Evolutionary conservation across 2,888 invertebrate species (phyloP).

Genomic region (Watsonalla binaria): DNA sequence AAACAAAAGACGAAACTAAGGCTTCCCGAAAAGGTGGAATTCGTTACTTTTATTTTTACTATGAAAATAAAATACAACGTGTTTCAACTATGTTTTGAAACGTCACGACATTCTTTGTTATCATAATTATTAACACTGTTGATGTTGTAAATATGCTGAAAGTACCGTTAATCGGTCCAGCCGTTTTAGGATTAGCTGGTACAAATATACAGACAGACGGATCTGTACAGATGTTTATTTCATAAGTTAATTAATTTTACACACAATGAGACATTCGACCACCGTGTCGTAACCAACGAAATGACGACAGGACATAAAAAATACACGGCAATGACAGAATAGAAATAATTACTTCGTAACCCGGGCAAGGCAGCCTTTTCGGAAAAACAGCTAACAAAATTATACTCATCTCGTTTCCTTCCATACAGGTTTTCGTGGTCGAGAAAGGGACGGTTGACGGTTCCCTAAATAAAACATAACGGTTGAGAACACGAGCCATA

Average conservation of each 20-base stretch:
- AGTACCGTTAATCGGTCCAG: too few species aligned
- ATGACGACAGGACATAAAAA: slow-evolving; percentile 67
- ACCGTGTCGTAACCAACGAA: slow-evolving; percentile 37
- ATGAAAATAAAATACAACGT: too few species aligned
- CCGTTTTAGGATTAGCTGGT: background rate
- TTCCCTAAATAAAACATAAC: slow-evolving; percentile 77
- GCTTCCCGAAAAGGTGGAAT: too few species aligned
- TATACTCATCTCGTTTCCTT: slow-evolving; percentile 47
- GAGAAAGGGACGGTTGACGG: slow-evolving; percentile 58
- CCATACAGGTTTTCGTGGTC: slow-evolving; percentile 25
- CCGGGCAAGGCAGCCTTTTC: slow-evolving; percentile 70
- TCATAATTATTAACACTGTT: too few species aligned
- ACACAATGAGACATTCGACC: slow-evolving; percentile 17
- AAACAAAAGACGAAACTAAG: too few species aligned
- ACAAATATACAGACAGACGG: too few species aligned
- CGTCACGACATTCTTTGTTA: too few species aligned
- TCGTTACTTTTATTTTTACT: too few species aligned
- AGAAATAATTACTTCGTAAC: slow-evolving; percentile 79
- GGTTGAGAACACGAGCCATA: slow-evolving; percentile 79
- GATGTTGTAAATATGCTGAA: too few species aligned
- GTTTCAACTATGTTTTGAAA: too few species aligned
- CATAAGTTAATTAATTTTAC: slow-evolving; percentile 23
- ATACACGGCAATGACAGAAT: slow-evolving; percentile 77
- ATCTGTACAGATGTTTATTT: slow-evolving; percentile 13
- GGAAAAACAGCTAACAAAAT: slow-evolving; percentile 37